A percentile compares a stretch with the other conserved stretches of the same genome.
Evolutionary conservation across 2,888 invertebrate species (phyloP).

Genomic region (Strigamia crassipes): DNA sequence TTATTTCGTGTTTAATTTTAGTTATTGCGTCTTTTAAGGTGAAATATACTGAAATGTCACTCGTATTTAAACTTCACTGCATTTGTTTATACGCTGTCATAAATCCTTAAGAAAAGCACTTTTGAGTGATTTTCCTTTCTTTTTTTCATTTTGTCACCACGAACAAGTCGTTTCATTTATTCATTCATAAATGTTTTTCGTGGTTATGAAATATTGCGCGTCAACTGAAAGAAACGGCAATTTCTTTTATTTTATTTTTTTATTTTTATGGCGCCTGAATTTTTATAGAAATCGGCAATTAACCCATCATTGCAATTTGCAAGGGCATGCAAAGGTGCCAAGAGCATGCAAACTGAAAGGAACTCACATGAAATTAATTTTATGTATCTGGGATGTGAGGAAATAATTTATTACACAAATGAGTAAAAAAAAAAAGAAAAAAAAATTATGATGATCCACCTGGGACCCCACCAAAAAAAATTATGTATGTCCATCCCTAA

Average conservation of each 20-base stretch:
- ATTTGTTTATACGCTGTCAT: background rate
- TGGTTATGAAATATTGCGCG: background rate
- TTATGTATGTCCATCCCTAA: background rate
- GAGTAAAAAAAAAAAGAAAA: background rate
- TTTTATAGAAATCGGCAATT: background rate
- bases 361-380: background rate
- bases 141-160: background rate
- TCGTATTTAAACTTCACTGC: background rate
- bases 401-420: conserved; percentile 4
- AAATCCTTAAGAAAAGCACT: background rate
- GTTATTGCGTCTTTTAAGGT: background rate
- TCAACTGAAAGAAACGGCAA: background rate
- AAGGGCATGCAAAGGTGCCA: background rate
- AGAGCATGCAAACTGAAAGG: background rate
- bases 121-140: background rate
- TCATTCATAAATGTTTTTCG: background rate
- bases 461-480: background rate
- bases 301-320: background rate
- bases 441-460: background rate
- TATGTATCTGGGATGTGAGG: conserved; percentile 2
- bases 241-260: background rate
- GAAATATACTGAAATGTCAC: background rate
- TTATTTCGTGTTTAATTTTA: background rate
- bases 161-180: background rate
- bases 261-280: background rate